Conservation (phyloP, 2,113 vertebrate genomes). For the Xiphophorus hellerii region DNA sequence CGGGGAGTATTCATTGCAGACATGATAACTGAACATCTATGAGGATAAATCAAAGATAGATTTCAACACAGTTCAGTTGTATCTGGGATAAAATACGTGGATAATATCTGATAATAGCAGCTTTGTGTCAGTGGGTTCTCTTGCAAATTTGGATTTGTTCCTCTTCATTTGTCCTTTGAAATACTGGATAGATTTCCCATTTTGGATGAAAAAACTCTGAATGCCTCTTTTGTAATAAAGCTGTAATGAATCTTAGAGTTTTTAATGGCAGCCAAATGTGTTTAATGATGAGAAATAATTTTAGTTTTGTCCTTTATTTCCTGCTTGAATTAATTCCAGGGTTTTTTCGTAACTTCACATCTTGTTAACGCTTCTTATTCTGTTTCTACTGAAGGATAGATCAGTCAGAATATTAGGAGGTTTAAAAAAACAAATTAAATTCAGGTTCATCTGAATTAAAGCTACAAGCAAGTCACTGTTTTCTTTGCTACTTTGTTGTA, state of each 20-base stretch:
- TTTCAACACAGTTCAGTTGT: neutral
- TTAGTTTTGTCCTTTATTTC: neutral
- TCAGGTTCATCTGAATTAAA: neutral
- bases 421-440: neutral
- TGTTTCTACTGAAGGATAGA: neutral
- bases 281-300: neutral
- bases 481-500: neutral
- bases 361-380: neutral
- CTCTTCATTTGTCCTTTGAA: neutral
- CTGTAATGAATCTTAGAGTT: neutral
- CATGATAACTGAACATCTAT: too few species aligned
- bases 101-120: neutral
- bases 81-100: neutral
- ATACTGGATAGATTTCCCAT: neutral
- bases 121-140: neutral
- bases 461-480: neutral
- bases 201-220: neutral
- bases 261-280: neutral
- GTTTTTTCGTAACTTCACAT: neutral
- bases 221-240: neutral
- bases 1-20: neutral
- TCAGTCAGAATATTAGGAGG: neutral
- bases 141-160: too few species aligned
- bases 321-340: neutral
- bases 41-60: too few species aligned